Conservation (phyloP, 2,888 invertebrate genomes). For the Leucoma salicis region DNA sequence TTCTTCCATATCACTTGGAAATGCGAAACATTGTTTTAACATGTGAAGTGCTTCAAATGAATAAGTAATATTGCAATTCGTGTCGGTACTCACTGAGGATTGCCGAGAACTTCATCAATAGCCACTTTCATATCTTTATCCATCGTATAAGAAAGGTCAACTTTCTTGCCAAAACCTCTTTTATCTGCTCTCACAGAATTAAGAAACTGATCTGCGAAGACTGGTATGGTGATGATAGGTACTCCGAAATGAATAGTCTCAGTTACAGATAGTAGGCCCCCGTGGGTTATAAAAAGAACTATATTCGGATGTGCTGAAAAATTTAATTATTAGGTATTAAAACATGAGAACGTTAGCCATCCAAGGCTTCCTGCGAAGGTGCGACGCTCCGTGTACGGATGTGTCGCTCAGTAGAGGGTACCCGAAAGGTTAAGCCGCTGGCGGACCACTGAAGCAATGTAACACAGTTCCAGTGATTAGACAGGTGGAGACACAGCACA, state of each 20-base stretch:
- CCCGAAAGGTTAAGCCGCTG: too few species aligned
- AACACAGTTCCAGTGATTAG: too few species aligned
- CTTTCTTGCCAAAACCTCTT: conserved; percentile 44
- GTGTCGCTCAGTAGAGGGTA: too few species aligned
- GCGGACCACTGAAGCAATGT: too few species aligned
- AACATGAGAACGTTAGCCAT: too few species aligned
- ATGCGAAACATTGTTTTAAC: too few species aligned
- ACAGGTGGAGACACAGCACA: too few species aligned
- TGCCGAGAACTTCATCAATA: conserved; percentile 31
- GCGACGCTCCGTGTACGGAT: too few species aligned
- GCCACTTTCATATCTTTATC: conserved; percentile 33
- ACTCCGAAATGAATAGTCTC: conserved; percentile 49
- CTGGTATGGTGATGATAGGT: conserved; percentile 51
- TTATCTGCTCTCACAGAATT: conserved; percentile 42
- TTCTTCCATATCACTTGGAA: too few species aligned
- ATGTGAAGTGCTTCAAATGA: too few species aligned
- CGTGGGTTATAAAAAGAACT: conserved; percentile 52
- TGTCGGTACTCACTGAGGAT: conserved; percentile 35
- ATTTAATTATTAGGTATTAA: background rate
- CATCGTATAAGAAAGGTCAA: conserved; percentile 35
- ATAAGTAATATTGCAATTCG: too few species aligned
- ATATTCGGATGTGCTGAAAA: conserved; percentile 51
- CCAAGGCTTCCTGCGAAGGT: too few species aligned
- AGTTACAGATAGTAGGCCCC: conserved; percentile 48
- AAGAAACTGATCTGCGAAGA: conserved; percentile 49